These are phyloP conservation scores for Diadumene lineata DNA, from an alignment of 92 coral and sea anemone species.

Conservation along the genomic window DNA sequence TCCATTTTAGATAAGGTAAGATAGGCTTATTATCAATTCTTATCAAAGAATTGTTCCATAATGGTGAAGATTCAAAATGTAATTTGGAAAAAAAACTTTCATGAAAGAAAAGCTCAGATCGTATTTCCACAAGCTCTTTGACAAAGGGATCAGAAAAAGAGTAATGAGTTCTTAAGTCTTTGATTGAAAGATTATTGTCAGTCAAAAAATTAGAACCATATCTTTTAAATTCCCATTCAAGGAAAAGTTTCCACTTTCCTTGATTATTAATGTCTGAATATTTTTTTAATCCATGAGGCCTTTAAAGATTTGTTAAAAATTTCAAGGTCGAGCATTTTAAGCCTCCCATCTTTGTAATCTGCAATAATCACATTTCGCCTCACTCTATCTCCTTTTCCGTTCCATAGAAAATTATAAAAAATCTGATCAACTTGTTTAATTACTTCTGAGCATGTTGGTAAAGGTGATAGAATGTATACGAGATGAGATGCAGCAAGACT, in stretches of 20 bases:
- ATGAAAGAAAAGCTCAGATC: background rate
- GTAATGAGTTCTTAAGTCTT: background rate
- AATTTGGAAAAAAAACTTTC: background rate
- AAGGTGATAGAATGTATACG: background rate
- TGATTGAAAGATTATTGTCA: background rate
- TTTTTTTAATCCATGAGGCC: background rate
- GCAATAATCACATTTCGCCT: background rate
- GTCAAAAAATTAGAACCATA: background rate
- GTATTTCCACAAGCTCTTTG: background rate
- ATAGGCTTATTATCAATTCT: conserved; percentile 3
- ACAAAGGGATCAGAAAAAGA: background rate
- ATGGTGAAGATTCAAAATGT: background rate
- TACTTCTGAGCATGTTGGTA: background rate
- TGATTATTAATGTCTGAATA: background rate
- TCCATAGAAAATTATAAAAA: conserved; percentile 2
- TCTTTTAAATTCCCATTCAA: too few relatives aligned
- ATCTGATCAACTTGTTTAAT: background rate
- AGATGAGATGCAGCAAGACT: background rate
- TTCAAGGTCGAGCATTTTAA: conserved; percentile 14
- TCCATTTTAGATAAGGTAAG: background rate
- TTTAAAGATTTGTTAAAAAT: background rate
- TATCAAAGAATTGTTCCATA: background rate
- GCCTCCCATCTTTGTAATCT: background rate
- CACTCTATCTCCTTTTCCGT: background rate
- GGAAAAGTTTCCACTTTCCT: conserved; percentile 7